Evolutionary conservation across 2,113 vertebrate genomes (phyloP).

Genomic region (Myiozetetes cayanensis): DNA sequence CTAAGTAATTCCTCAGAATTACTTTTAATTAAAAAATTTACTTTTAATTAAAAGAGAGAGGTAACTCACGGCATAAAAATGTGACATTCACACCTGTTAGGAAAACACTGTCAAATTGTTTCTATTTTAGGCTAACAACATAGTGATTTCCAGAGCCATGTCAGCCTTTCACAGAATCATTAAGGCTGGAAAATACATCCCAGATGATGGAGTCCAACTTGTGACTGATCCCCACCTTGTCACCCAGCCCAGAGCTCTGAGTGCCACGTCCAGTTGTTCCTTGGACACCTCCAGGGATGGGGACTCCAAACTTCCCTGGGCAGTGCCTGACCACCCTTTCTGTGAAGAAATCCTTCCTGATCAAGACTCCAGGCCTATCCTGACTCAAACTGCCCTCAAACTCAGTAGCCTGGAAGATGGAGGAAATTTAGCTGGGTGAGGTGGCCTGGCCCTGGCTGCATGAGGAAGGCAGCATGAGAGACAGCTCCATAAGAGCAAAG

Average conservation of each 20-base stretch:
- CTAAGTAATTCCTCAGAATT: neutral
- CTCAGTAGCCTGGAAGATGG: neutral
- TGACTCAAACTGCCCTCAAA: neutral
- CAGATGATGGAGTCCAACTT: neutral
- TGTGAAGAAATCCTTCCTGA: neutral
- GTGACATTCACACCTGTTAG: neutral
- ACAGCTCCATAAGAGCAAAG: neutral
- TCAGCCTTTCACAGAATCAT: neutral
- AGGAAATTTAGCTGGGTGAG: neutral
- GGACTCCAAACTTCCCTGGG: neutral
- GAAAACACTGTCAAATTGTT: neutral
- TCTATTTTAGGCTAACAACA: neutral
- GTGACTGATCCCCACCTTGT: rapidly evolving
- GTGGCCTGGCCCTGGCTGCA: neutral
- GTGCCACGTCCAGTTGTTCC: neutral
- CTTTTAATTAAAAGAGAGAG: conserved; percentile 1
- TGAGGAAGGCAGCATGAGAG: neutral
- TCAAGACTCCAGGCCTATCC: rapidly evolving
- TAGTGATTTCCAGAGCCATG: neutral
- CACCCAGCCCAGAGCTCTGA: neutral
- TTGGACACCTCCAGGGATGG: neutral
- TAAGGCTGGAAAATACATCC: neutral
- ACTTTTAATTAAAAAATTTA: neutral
- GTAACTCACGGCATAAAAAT: neutral
- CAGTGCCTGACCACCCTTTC: rapidly evolving